These are phyloP conservation scores for Sialia sialis DNA, from an alignment of 2,113 vertebrate species.

Conservation along the genomic window DNA sequence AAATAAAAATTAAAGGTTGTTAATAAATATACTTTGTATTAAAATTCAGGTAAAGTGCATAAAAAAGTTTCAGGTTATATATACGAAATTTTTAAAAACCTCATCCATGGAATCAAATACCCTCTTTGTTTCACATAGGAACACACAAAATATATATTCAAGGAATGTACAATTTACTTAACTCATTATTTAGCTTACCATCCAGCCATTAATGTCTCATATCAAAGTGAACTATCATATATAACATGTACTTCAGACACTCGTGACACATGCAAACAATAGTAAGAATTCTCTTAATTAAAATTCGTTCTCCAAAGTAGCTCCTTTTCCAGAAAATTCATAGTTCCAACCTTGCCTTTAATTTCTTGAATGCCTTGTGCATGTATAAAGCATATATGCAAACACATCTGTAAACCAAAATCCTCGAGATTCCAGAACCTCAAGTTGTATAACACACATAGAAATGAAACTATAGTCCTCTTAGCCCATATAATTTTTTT, in stretches of 20 bases:
- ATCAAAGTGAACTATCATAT: neutral
- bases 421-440: neutral
- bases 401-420: neutral
- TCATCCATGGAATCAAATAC: neutral
- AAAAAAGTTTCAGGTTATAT: neutral
- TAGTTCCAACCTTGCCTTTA: neutral
- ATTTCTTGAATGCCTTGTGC: neutral
- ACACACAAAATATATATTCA: neutral
- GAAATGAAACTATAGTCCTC: neutral
- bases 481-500: neutral
- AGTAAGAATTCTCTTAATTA: neutral
- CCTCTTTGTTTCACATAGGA: neutral
- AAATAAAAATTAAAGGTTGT: neutral
- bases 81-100: neutral
- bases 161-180: neutral
- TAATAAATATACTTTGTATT: neutral
- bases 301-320: neutral
- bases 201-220: neutral
- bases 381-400: fast-evolving
- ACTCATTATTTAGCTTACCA: neutral
- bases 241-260: neutral
- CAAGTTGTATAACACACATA: neutral
- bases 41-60: neutral
- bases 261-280: neutral
- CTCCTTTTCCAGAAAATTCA: neutral